Evolutionary conservation across 2,797 vertebrate genomes (phyloP), one percentile per base, ranked within the genome.

Genomic region (Syngnathus rostellatus): DNA sequence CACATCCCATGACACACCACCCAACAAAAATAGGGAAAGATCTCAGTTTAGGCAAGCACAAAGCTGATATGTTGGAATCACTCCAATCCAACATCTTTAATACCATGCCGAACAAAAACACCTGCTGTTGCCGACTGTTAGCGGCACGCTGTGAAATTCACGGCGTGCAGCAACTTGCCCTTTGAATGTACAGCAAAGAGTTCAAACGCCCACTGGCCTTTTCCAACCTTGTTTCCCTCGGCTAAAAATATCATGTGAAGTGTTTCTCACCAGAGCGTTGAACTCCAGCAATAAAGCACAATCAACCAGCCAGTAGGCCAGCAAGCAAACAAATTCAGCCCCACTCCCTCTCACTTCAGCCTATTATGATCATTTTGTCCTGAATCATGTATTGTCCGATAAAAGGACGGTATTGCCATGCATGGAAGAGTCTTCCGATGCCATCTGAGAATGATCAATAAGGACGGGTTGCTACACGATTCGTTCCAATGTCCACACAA

Each of bases 351-450:
- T 58, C 77, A 76, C 72, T 82, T 88, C 84, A 86, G 85, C 83
- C 88, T 84, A 86, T 86, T 88, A 89, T 86, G 83, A 83, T 76
- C 89, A 88, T 90, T 89, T 86, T 83, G 75, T 86, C 67, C 80
- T 89, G 81, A 89, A 89, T 92, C 82, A 91, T 91, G 83, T 75
- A 90, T 85, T 39, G 78, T 63, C 43, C 81, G 81, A 80, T 82
- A 81, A 80, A 79, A 76, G 78, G 62, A 79, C 77, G 77, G 76
- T 76, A 83, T 68, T 65, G 81, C 82, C 73, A 73, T 77, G 78
- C 84, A 25, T 45, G 7, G 45, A 83, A 73, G 78, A 86, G 77
- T 75, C 80, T 82, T 63, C 37, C 41, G 10, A 14, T 43, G 14
- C 77, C 82, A 85, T 87, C 83, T 81, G 82, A 82, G 81, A 87